phyloP scores from a whole-genome alignment of 1,140 invertebrate species.

The Apocrypta bakeri region DNA sequence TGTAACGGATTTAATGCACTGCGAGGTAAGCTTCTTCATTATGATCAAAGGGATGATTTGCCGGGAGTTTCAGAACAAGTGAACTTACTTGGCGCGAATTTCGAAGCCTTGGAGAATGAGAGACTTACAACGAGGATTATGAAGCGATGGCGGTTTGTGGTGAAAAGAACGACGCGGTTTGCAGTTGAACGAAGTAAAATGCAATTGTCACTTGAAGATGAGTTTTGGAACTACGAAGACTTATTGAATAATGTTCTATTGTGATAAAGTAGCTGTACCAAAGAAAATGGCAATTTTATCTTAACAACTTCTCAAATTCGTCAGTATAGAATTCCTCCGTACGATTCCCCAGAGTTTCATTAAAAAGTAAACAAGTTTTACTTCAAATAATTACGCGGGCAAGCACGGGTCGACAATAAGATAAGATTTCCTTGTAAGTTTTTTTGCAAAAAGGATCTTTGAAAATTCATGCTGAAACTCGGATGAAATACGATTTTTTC shows the following conservation, averaged over 20 bases:
- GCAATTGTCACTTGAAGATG: background rate
- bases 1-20: constrained; percentile 20
- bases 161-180: background rate
- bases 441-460: background rate
- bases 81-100: constrained; percentile 1
- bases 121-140: background rate
- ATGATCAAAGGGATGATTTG: constrained; percentile 40
- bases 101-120: background rate
- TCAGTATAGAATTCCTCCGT: no score
- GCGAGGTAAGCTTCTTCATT: constrained; percentile 12
- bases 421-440: background rate
- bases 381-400: background rate
- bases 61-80: background rate
- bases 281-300: no score
- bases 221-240: no score
- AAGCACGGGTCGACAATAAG: background rate
- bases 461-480: background rate
- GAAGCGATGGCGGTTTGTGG: background rate
- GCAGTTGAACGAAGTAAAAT: background rate
- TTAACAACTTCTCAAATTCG: no score
- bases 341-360: no score
- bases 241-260: no score
- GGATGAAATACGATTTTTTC: background rate
- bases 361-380: background rate
- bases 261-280: background rate